Conservation (phyloP, 2,888 invertebrate species). For the Cerastis rubricosa region DNA sequence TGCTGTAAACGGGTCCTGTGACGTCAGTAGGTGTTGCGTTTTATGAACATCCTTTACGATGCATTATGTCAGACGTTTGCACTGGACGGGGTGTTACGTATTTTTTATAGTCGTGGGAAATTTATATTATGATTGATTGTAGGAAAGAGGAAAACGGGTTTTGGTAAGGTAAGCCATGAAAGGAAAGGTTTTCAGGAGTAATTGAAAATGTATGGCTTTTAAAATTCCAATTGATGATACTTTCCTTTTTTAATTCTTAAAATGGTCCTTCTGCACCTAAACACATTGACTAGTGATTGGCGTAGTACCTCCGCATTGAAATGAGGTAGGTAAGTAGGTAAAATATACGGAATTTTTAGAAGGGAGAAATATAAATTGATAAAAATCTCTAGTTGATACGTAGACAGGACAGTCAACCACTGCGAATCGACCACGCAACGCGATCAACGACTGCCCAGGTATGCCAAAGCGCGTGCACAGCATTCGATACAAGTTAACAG, state of each 20-base stretch:
- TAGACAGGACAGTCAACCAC: conserved; percentile 19
- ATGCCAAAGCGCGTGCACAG: conserved; percentile 50
- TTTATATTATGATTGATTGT: neutral
- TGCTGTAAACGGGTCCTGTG: conserved; percentile 79
- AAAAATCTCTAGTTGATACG: neutral
- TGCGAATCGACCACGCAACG: conserved; percentile 62
- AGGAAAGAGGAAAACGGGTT: neutral
- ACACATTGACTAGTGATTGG: too few relatives aligned
- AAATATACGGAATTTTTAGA: neutral
- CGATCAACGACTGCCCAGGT: conserved; percentile 52
- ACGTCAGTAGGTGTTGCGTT: conserved; percentile 69
- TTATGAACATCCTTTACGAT: conserved; percentile 64
- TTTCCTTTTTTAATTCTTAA: neutral
- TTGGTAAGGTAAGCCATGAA: neutral
- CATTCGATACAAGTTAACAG: conserved; percentile 44
- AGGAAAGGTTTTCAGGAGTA: rapidly evolving
- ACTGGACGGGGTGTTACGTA: conserved; percentile 20
- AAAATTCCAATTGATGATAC: neutral
- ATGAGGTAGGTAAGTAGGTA: neutral
- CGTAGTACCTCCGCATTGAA: too few relatives aligned
- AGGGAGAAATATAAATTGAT: conserved; percentile 8
- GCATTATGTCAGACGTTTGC: conserved; percentile 32
- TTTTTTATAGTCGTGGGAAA: conserved; percentile 23
- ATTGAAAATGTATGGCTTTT: neutral
- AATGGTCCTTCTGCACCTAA: neutral